These are phyloP conservation scores for Daphoenositta chrysoptera DNA, from an alignment of 2,113 vertebrate genomes.

Conservation along the genomic window DNA sequence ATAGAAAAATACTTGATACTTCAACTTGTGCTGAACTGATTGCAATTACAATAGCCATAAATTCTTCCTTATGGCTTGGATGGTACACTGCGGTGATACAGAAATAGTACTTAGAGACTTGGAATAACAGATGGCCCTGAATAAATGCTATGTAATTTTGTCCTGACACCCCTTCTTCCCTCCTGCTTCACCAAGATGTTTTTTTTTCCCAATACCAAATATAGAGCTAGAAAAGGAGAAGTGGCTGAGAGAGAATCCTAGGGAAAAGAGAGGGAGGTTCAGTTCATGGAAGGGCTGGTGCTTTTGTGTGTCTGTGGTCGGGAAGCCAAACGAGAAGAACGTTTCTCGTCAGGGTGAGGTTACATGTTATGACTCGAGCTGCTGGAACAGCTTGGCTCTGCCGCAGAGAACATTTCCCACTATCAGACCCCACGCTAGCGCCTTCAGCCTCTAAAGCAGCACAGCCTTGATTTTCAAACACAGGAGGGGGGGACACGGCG, in stretches of 20 bases:
- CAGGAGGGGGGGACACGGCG: rapidly evolving
- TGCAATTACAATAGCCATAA: slow-evolving; percentile 20
- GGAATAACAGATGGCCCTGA: slow-evolving; percentile 58
- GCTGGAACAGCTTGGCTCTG: not conserved
- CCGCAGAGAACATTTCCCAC: not conserved
- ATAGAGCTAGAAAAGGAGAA: slow-evolving; percentile 24
- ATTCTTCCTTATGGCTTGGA: not conserved
- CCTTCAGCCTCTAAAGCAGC: not conserved
- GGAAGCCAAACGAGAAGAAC: not conserved
- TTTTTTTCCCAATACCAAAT: not conserved
- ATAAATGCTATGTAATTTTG: slow-evolving; percentile 53
- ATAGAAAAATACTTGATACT: not conserved
- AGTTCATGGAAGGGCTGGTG: not conserved
- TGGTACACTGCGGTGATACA: slow-evolving; percentile 1
- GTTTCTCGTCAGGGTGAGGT: not conserved
- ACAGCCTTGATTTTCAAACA: not conserved
- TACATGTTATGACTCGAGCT: not conserved
- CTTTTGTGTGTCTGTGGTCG: not conserved
- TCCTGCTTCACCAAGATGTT: slow-evolving; percentile 10
- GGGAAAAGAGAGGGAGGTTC: not conserved
- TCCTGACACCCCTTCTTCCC: slow-evolving; percentile 51
- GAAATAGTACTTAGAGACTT: slow-evolving; percentile 45
- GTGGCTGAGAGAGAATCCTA: not conserved
- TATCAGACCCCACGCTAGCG: rapidly evolving
- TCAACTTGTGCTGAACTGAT: not conserved